phyloP scores from a whole-genome alignment of 2,888 invertebrate species.

The Rhagium mordax region DNA sequence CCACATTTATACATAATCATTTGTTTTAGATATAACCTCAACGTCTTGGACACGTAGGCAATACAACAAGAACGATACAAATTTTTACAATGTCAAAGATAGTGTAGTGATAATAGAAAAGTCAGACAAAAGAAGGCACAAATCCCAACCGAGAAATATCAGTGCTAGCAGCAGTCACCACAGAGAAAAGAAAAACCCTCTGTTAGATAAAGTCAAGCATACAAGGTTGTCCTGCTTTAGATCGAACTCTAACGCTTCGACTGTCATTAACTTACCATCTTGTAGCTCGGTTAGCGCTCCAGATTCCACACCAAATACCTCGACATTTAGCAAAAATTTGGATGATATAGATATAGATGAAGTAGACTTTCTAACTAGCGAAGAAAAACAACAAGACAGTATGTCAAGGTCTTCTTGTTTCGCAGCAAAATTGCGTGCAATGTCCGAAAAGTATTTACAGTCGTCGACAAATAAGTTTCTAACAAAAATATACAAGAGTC shows the following conservation, averaged over 20 bases:
- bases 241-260: constrained; percentile 73
- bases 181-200: constrained; percentile 79
- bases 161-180: constrained; percentile 70
- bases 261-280: constrained; percentile 66
- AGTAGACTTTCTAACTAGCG: constrained; percentile 8
- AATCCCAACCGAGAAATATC: constrained; percentile 71
- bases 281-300: constrained; percentile 45
- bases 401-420: constrained; percentile 74
- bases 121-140: constrained; percentile 72
- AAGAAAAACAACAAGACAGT: constrained; percentile 50
- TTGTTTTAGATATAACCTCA: constrained; percentile 75
- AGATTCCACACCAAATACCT: constrained; percentile 36
- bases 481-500: constrained; percentile 77
- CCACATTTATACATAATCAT: not conserved
- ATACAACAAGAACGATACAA: constrained; percentile 77
- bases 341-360: constrained; percentile 30
- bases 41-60: constrained; percentile 76
- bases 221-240: constrained; percentile 80
- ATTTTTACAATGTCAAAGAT: constrained; percentile 79
- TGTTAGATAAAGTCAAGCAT: constrained; percentile 81
- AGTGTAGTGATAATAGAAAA: constrained; percentile 76
- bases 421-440: constrained; percentile 80
- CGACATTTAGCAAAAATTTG: constrained; percentile 35
- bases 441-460: constrained; percentile 82
- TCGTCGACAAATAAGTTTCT: constrained; percentile 80